Percentiles rank a stretch among this genome's conserved stretches.
Evolutionary conservation across 2,113 vertebrate genomes (phyloP).

Genomic region (Callionymus lyra): DNA sequence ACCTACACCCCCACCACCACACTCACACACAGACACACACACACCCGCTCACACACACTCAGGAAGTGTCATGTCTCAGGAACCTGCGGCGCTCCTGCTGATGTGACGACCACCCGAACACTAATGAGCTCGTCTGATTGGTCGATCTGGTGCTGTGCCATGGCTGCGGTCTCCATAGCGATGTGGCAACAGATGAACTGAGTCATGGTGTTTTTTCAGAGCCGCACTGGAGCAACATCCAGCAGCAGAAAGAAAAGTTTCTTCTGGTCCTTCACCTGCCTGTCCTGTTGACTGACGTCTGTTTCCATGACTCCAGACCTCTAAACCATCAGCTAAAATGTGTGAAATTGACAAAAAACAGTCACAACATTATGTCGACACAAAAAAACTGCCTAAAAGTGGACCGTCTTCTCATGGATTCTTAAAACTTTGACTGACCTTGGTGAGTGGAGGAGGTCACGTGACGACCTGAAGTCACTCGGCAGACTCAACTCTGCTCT

Average conservation of each 20-base stretch:
- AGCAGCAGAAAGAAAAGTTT: not conserved
- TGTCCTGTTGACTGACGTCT: constrained; percentile 13
- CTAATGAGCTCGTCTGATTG: constrained; percentile 57
- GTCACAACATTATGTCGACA: no score
- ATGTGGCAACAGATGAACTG: constrained; percentile 40
- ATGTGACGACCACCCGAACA: constrained; percentile 55
- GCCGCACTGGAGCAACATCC: not conserved
- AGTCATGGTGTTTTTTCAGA: constrained; percentile 51
- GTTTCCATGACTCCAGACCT: constrained; percentile 32
- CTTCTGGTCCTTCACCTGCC: constrained; percentile 1
- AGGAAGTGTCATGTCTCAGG: constrained; percentile 53
- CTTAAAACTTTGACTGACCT: no score
- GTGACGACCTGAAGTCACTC: constrained; percentile 12
- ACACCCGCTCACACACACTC: constrained; percentile 18
- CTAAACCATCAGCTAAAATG: constrained; percentile 11
- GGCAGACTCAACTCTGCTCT: constrained; percentile 6
- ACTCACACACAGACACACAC: constrained; percentile 8
- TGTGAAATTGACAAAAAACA: constrained; percentile 13
- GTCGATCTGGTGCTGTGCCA: constrained; percentile 50
- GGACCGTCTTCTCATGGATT: no score
- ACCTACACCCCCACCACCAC: no score
- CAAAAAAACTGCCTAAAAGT: no score
- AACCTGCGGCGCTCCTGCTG: constrained; percentile 40
- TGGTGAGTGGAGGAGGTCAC: no score
- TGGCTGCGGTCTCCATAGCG: constrained; percentile 51